Conservation (phyloP, 2,113 vertebrate genomes). For the Silurus glanis region DNA sequence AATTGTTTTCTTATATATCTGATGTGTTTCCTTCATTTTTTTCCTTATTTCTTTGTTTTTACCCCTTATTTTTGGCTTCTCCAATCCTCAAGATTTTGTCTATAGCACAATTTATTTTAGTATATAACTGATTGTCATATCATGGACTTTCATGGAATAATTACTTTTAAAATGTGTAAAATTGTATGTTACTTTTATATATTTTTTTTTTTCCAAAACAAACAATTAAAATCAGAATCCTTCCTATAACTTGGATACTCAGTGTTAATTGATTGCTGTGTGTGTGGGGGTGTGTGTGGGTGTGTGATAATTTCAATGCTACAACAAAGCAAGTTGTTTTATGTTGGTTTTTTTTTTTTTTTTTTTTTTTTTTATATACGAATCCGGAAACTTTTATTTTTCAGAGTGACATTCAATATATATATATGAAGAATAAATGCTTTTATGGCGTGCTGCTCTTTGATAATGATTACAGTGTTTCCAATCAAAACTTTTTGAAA, state of each 20-base stretch:
- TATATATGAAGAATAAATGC: background rate
- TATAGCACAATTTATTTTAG: slow-evolving; percentile 95
- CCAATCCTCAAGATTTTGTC: slow-evolving; percentile 82
- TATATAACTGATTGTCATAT: slow-evolving; percentile 92
- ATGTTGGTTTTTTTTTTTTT: too few relatives aligned
- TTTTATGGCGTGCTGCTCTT: background rate
- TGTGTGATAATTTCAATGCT: background rate
- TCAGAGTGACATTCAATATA: background rate
- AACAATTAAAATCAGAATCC: slow-evolving; percentile 83
- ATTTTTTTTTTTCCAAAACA: slow-evolving; percentile 91
- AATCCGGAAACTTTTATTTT: background rate
- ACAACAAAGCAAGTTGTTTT: background rate
- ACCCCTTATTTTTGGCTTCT: slow-evolving; percentile 85
- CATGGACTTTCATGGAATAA: slow-evolving; percentile 91
- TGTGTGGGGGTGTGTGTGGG: background rate
- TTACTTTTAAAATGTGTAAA: slow-evolving; percentile 96
- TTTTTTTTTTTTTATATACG: background rate
- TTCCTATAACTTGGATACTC: slow-evolving; percentile 54
- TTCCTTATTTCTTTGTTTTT: slow-evolving; percentile 64
- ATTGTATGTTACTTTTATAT: slow-evolving; percentile 99
- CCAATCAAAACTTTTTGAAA: background rate
- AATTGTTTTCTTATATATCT: slow-evolving; percentile 58
- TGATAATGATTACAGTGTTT: background rate
- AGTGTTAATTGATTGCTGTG: background rate
- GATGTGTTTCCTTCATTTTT: slow-evolving; percentile 57